phyloP scores from a whole-genome alignment of 2,888 invertebrate species.

The Tetropium fuscum region DNA sequence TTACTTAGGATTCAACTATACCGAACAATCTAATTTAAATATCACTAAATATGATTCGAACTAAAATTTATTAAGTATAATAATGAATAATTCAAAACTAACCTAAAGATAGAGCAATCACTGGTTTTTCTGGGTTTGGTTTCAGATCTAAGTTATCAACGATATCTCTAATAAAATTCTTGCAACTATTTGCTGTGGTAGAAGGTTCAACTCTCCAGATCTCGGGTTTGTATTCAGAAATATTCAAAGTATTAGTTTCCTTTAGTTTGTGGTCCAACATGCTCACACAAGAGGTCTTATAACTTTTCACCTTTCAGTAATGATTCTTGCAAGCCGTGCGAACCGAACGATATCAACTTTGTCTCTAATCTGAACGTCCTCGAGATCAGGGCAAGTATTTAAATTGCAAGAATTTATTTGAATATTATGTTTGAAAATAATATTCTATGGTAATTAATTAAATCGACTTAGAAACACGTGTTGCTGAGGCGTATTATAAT shows the following conservation, averaged over 20 bases:
- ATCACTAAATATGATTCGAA: too few relatives aligned
- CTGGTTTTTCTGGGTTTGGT: constrained; percentile 92
- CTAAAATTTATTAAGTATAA: too few relatives aligned
- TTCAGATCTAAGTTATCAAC: constrained; percentile 91
- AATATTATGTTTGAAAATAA: too few relatives aligned
- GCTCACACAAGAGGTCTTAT: constrained; percentile 49
- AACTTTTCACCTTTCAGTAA: constrained; percentile 25
- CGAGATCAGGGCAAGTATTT: constrained; percentile 39
- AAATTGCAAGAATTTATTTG: too few relatives aligned
- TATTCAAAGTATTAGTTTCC: constrained; percentile 40
- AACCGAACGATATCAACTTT: constrained; percentile 27
- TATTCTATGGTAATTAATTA: too few relatives aligned
- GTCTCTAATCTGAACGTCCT: constrained; percentile 37
- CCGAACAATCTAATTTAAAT: too few relatives aligned
- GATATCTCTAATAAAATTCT: constrained; percentile 93
- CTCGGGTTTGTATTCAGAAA: constrained; percentile 42
- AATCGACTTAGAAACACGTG: constrained; percentile 7
- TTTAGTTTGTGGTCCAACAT: constrained; percentile 55
- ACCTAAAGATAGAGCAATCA: constrained; percentile 95
- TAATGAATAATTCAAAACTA: constrained; percentile 64
- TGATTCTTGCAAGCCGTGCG: not conserved
- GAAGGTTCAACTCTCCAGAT: constrained; percentile 86
- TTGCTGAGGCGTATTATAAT: constrained; percentile 12
- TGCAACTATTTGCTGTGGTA: constrained; percentile 83
- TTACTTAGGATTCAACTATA: too few relatives aligned